Conservation (phyloP, 1,140 invertebrate genomes). For the Macrotrachela quadricornifera region DNA sequence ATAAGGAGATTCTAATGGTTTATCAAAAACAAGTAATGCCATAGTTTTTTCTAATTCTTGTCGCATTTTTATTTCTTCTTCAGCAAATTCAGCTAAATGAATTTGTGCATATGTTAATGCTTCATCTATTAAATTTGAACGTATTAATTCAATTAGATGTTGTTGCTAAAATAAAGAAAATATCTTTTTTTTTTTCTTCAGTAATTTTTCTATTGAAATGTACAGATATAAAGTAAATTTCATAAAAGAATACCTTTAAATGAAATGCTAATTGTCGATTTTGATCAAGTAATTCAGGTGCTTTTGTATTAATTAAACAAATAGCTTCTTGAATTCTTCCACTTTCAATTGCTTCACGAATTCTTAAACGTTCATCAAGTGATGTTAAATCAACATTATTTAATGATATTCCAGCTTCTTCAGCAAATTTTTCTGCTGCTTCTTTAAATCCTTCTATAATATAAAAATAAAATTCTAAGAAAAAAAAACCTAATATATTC, state of each 20-base stretch:
- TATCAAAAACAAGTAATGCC: slow-evolving; percentile 81
- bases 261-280: slow-evolving; percentile 86
- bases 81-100: slow-evolving; percentile 66
- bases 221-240: too few species aligned
- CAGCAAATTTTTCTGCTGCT: slow-evolving; percentile 82
- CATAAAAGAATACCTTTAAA: slow-evolving; percentile 46
- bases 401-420: slow-evolving; percentile 41
- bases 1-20: slow-evolving; percentile 78
- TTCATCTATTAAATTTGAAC: slow-evolving; percentile 68
- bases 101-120: slow-evolving; percentile 84
- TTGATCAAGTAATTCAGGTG: slow-evolving; percentile 79
- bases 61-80: slow-evolving; percentile 48
- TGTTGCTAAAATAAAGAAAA: slow-evolving; percentile 45
- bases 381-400: slow-evolving; percentile 52
- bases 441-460: slow-evolving; percentile 94
- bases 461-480: slow-evolving; percentile 14
- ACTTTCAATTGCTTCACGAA: slow-evolving; percentile 74
- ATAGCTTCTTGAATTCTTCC: slow-evolving; percentile 80
- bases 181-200: not conserved
- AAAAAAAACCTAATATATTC: slow-evolving; percentile 3
- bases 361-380: slow-evolving; percentile 73
- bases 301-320: slow-evolving; percentile 68
- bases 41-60: slow-evolving; percentile 50
- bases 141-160: slow-evolving; percentile 76
- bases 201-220: too few species aligned